phyloP scores from a whole-genome alignment of 2,113 vertebrate species.

The Proteles cristata region DNA sequence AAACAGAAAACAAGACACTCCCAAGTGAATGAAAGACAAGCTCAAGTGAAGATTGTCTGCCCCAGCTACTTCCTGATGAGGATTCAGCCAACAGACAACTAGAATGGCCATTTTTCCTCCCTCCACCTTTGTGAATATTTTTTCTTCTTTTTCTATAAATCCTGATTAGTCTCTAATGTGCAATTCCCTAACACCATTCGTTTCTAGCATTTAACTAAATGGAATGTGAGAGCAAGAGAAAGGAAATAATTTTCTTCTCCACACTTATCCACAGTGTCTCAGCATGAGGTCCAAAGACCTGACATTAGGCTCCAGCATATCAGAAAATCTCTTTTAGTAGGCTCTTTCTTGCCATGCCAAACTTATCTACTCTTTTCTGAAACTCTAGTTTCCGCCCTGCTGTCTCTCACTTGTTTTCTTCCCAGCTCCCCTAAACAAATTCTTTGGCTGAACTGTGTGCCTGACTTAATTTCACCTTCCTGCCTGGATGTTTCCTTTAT shows the following conservation, averaged over 20 bases:
- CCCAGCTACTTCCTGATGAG: neutral
- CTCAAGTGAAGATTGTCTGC: neutral
- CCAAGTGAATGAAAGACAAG: neutral
- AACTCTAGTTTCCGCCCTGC: neutral
- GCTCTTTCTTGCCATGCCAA: neutral
- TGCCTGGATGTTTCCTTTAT: neutral
- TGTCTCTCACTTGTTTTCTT: neutral
- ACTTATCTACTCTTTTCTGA: neutral
- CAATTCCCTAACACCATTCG: neutral
- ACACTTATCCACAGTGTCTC: neutral
- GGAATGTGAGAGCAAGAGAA: neutral
- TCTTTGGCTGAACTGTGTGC: neutral
- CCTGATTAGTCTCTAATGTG: neutral
- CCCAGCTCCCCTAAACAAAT: neutral
- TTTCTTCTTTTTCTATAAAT: neutral
- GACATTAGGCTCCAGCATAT: neutral
- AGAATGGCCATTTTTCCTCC: neutral
- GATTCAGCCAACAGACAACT: neutral
- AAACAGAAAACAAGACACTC: neutral
- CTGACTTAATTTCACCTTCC: neutral
- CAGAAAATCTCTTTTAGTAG: neutral
- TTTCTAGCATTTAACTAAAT: constrained; percentile 17
- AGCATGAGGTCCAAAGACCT: neutral
- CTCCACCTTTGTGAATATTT: neutral
- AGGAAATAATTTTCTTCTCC: neutral